Evolutionary conservation across 2,113 vertebrate genomes (phyloP), one percentile per base, ranked within the genome.

Genomic region (Eira barbara): DNA sequence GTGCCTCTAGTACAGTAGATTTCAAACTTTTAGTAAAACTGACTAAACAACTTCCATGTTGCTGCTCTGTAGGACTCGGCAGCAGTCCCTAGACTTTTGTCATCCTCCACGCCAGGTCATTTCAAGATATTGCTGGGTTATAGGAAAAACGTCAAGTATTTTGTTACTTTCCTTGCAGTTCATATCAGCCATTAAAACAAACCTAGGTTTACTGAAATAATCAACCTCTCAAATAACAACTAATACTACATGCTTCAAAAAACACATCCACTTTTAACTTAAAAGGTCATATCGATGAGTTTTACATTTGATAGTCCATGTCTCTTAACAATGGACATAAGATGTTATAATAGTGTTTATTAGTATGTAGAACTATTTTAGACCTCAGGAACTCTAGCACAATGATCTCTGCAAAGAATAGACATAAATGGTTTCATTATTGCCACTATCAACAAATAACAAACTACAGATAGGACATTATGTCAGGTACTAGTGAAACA

Each of bases 21-120:
- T 99, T 99, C 97, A 98, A 99, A 99, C 99, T 99, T 99, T 98
- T 98, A 99, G 99, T 99, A 99, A 99, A 99, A 99, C 99, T 99
- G 98, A 99, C 98, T 99, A 99, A 99, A 99, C 99, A 98, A 99
- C 99, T 99, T 99, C 99, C 99, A 98, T 98, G 99, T 98, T 99
- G 98, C 99, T 99, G 98, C 98, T 98, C 98, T 99, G 99, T 98
- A 99, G 98, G 99, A 99, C 98, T 99, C 99, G 99, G 98, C 99
- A 99, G 97, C 80, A 97, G 45, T 89, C 49, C 88, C 78, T 89
- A 95, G 52, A 98, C 76, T 98, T 98, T 98, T 98, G 97, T 98
- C 98, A 98, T 96, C 98, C 96, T 98, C 98, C 98, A 97, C 95
- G 98, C 98, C 98, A 98, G 97, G 94, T 97, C 98, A 98, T 98